These are phyloP conservation scores for Eupsilia transversa DNA, from an alignment of 2,888 invertebrate species.

Conservation along the genomic window DNA sequence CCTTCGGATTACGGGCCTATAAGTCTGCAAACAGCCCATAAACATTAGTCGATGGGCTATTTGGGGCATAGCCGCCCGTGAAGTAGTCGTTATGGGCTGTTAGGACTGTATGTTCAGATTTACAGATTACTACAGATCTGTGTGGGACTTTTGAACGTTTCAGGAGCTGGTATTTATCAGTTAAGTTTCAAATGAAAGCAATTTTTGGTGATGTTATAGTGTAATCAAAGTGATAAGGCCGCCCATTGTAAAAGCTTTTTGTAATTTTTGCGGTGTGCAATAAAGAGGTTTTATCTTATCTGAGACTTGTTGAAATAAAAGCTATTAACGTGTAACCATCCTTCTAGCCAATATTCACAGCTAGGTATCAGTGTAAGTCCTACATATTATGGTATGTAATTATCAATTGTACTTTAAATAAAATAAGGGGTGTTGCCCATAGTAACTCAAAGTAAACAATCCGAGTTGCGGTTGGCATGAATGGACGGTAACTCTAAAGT, in stretches of 20 bases:
- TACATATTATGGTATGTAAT: background rate
- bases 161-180: background rate
- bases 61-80: conserved; percentile 64
- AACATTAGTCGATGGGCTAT: conserved; percentile 70
- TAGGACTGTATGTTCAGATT: conserved; percentile 57
- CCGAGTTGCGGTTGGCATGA: conserved; percentile 12
- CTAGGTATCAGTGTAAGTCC: background rate
- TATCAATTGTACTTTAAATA: conserved; percentile 1
- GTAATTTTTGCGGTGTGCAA: conserved; percentile 20
- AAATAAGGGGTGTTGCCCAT: conserved; percentile 17
- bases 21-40: conserved; percentile 65
- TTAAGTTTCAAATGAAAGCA: background rate
- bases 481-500: conserved; percentile 25
- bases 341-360: background rate
- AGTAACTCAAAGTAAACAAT: conserved; percentile 13
- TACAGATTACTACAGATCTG: conserved; percentile 43
- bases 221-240: conserved; percentile 13
- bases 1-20: conserved; percentile 51
- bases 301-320: conserved; percentile 28
- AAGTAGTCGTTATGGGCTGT: conserved; percentile 70
- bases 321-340: background rate
- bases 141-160: background rate
- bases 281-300: conserved; percentile 31
- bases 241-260: background rate
- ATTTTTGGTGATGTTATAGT: background rate